Evolutionary conservation across 2,797 vertebrate species (phyloP), one percentile per base, ranked within the genome.

Genomic region (Psittacula derbiana): DNA sequence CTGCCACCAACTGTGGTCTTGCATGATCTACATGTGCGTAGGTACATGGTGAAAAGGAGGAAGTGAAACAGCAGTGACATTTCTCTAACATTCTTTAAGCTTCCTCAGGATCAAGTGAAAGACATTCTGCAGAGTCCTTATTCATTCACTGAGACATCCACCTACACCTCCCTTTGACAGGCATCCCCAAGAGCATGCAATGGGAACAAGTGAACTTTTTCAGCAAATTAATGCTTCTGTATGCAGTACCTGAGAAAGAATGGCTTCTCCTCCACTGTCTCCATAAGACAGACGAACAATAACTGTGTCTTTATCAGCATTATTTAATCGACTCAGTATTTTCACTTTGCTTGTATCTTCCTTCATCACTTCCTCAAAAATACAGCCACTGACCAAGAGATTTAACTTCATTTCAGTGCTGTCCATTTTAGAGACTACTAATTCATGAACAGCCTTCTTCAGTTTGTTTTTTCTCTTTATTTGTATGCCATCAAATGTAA

Each of bases 201-300:
- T 2, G 4, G 55, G 41, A 72, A 53, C 3, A 27, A n/a, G 7
- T 12, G 20, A 60, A 41, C 7, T 5, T 24, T 40, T 81, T 30
- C 6, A 70, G 50, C 12, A 28, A 52, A 53, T 19, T 3, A 69
- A 49, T 14, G 14, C 16, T 28, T 14, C 82, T 50, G 14, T n/a
- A 52, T 12, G 20, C 50, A 55, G 61, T 98, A 99, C 99, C 99
- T 99, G 99, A 95, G 98, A 99, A 16, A 99, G 98, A 67, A 99
- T 84, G n/a, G 99, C 99, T 97, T 99, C 99, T 33, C 99, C 99
- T 23, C 98, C 98, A 1, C 93, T 66, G 12, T 95, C 94, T 53
- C 98, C 98, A 0, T 98, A 98, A 5, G 98, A 97, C 67, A 99
- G 94, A 8, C 98, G 98, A 66, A 99, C 97, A 4, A 99, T 97